These are phyloP conservation scores for Taphrorychus bicolor DNA, from an alignment of 2,888 invertebrate species.

Conservation along the genomic window DNA sequence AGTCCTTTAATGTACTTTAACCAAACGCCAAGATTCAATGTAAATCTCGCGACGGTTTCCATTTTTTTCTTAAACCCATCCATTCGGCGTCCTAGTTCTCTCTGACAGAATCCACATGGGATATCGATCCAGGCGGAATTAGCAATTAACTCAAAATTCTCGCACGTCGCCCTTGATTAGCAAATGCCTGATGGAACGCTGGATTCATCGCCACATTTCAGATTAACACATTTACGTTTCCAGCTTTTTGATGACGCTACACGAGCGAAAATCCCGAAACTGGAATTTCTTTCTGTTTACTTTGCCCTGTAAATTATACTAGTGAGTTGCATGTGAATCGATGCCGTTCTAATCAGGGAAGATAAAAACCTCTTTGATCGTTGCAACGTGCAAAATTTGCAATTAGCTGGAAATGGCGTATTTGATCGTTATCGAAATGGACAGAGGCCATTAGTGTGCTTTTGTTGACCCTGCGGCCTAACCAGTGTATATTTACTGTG, in stretches of 20 bases:
- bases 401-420: not conserved
- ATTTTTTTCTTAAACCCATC: no score
- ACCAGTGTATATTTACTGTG: not conserved
- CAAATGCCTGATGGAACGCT: slow-evolving; percentile 11
- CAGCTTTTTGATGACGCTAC: slow-evolving; percentile 8
- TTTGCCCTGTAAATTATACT: not conserved
- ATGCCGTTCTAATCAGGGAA: not conserved
- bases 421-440: not conserved
- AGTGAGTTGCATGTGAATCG: not conserved
- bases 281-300: not conserved
- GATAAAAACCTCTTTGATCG: not conserved
- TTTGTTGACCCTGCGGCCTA: not conserved
- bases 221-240: slow-evolving; percentile 20
- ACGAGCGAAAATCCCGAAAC: not conserved
- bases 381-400: not conserved
- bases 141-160: slow-evolving; percentile 30
- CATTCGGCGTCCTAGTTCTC: not conserved
- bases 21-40: no score
- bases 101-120: not conserved
- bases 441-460: not conserved
- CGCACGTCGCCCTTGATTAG: slow-evolving; percentile 23
- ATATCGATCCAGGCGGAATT: slow-evolving; percentile 22
- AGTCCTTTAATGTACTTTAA: no score
- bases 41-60: no score
- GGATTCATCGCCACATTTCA: slow-evolving; percentile 23